A percentile compares a stretch with the other conserved stretches of the same genome.
Evolutionary conservation across 1,140 invertebrate genomes (phyloP).

Genomic region (Trachelipus rathkii): DNA sequence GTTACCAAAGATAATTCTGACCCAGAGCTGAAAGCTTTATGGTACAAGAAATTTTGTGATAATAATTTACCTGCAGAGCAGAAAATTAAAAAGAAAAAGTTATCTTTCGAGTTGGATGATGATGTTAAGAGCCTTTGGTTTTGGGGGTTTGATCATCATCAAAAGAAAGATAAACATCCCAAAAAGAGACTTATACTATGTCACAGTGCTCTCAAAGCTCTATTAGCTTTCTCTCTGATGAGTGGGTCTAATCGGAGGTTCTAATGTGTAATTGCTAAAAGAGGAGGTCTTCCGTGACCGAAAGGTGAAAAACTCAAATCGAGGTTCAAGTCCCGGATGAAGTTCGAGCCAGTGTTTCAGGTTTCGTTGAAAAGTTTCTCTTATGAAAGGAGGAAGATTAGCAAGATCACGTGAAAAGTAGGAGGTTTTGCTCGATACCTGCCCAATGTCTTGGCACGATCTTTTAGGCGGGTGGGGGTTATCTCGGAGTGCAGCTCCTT

Average conservation of each 20-base stretch:
- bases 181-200: conserved; percentile 13
- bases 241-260: background rate
- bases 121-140: conserved; percentile 27
- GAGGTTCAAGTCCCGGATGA: background rate
- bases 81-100: background rate
- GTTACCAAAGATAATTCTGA: background rate
- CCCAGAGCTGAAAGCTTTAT: background rate
- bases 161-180: conserved; percentile 14
- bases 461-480: too few species aligned
- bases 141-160: conserved; percentile 27
- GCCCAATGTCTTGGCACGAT: too few species aligned
- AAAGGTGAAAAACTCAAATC: conserved; percentile 18
- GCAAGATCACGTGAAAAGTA: background rate
- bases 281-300: too few species aligned
- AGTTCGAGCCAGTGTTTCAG: conserved; percentile 21
- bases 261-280: conserved; percentile 8
- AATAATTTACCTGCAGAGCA: background rate
- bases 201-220: conserved; percentile 4
- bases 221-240: too few species aligned
- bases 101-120: conserved; percentile 5
- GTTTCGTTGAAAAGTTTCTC: conserved; percentile 10
- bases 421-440: too few species aligned
- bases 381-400: conserved; percentile 19
- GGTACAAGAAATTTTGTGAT: background rate
- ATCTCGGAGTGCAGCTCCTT: too few species aligned